Conservation (phyloP, 2,797 vertebrate genomes). For the Oophaga sylvatica region DNA sequence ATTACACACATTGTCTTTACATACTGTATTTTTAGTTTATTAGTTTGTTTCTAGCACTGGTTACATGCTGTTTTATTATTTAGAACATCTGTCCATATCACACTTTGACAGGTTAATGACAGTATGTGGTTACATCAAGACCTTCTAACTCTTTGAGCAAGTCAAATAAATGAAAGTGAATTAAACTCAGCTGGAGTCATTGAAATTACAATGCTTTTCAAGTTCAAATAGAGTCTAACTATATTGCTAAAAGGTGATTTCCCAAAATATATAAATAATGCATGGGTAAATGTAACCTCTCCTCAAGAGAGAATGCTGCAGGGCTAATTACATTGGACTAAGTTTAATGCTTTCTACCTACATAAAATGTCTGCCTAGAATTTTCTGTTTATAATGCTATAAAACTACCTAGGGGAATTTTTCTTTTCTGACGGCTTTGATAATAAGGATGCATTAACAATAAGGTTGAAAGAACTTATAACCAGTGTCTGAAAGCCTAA, state of each 20-base stretch:
- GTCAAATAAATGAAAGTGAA: conserved; percentile 57
- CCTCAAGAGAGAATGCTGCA: conserved; percentile 54
- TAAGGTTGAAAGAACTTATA: not conserved
- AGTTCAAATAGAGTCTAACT: conserved; percentile 57
- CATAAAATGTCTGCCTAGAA: conserved; percentile 45
- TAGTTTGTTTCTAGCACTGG: conserved; percentile 34
- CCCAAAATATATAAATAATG: conserved; percentile 60
- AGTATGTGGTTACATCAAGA: conserved; percentile 54
- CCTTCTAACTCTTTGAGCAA: conserved; percentile 38
- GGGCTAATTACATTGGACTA: conserved; percentile 54
- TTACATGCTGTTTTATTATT: conserved; percentile 49
- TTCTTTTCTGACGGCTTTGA: conserved; percentile 18
- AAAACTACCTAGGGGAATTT: conserved; percentile 25
- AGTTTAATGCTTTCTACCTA: conserved; percentile 48
- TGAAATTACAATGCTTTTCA: conserved; percentile 56
- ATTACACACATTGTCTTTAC: not conserved
- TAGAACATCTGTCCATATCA: conserved; percentile 53
- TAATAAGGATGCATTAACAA: conserved; percentile 21
- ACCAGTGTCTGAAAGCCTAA: not conserved
- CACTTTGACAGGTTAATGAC: conserved; percentile 52
- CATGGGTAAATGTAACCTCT: conserved; percentile 54
- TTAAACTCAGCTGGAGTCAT: conserved; percentile 55
- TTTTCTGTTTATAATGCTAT: conserved; percentile 51
- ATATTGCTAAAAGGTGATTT: conserved; percentile 57
- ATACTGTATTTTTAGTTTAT: conserved; percentile 47